Base-by-base conservation (phyloP, 2,888 invertebrate genomes). In the Drosophila longiperda region DNA sequence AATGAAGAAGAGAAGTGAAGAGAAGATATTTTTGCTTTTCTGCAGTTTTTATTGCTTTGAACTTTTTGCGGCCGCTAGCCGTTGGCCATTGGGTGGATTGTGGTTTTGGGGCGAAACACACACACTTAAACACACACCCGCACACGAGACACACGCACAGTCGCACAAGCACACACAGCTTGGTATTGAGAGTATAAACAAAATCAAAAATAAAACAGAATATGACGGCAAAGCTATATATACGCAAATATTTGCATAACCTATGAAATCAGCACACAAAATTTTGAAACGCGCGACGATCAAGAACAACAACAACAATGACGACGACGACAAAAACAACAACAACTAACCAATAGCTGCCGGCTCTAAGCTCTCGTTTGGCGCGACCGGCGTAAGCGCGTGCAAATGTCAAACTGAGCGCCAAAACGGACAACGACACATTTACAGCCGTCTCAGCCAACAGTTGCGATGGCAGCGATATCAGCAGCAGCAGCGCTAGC, bases 341-440 rank as follows among this genome's bases (percentile, higher is more conserved):
- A 69, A 64, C 34, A 49, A 65, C 82, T 61, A 81, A 80, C 79
- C 66, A 74, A 53, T 45, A 45, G 20, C 65, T 58, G 73, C 68
- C 73, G 40, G 76, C 62, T 29, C 76, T 53, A 65, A 73, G 78
- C 80, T 78, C 68, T 60, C 60, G 59, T 40, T 66, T 57, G 50
- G 34, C 70, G 74, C 81, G 71, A 87, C 84, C 85, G 85, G 85
- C 89, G 82, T 87, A 83, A 89, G 78, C 85, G 87, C 87, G 75
- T 83, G 80, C 84, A 80, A 89, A 80, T 84, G 75, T 89, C 82
- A 84, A 87, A 85, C 85, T 85, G 87, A 85, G 82, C 87, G 82
- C 81, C 86, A 83, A 83, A 79, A 73, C 52, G 54, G 59, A 73
- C 73, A 64, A 54, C 79, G 67, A 79, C 80, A 67, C 60, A 64